phyloP scores from a whole-genome alignment of 2,888 invertebrate genomes.

The Bhutanitis thaidina region DNA sequence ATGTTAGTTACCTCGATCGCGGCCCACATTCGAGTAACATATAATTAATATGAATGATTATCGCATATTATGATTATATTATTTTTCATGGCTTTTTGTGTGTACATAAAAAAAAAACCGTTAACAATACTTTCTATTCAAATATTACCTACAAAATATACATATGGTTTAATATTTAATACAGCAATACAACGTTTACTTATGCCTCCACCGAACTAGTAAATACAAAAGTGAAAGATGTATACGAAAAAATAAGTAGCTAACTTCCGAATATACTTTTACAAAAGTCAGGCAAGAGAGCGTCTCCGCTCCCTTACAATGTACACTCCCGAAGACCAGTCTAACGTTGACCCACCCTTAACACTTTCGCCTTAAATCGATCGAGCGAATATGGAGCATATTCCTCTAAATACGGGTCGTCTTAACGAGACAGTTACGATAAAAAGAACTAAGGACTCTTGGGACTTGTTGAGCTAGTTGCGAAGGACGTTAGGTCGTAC shows the following conservation, averaged over 20 bases:
- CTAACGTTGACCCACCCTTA: conserved; percentile 15
- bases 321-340: conserved; percentile 21
- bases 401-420: conserved; percentile 32
- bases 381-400: conserved; percentile 3
- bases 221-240: not conserved
- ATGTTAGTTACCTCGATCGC: too few relatives aligned
- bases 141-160: too few relatives aligned
- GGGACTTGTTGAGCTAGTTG: conserved; percentile 61
- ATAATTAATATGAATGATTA: too few relatives aligned
- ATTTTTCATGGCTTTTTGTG: too few relatives aligned
- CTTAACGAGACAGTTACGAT: conserved; percentile 44
- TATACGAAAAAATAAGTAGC: conserved; percentile 5
- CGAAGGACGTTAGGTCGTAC: conserved; percentile 67
- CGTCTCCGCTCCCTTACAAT: conserved; percentile 23
- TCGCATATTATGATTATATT: too few relatives aligned
- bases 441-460: conserved; percentile 63
- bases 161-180: too few relatives aligned
- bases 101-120: too few relatives aligned
- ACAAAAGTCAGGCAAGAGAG: conserved; percentile 21
- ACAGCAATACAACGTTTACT: too few relatives aligned
- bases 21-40: too few relatives aligned
- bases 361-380: not conserved
- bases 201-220: not conserved
- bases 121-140: too few relatives aligned
- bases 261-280: conserved; percentile 17